Conservation (phyloP, 2,113 vertebrate species). For the Periophthalmodon schlosseri region DNA sequence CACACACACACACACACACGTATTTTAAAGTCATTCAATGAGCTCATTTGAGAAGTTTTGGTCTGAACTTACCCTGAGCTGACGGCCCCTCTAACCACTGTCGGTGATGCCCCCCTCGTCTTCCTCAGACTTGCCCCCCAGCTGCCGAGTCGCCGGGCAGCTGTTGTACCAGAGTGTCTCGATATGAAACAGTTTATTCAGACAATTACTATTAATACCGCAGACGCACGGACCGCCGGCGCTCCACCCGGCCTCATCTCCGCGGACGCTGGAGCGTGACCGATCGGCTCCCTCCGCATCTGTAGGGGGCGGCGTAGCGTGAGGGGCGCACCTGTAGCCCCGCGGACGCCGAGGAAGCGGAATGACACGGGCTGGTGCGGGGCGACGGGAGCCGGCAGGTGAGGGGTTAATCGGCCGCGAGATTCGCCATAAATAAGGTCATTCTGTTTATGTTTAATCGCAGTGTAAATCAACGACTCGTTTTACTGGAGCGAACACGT, state of each 20-base stretch:
- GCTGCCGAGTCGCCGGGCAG: conserved; percentile 77
- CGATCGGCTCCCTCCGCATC: conserved; percentile 65
- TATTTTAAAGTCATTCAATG: neutral
- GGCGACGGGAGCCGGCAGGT: conserved; percentile 1
- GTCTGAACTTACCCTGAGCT: neutral
- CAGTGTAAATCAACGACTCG: conserved; percentile 3
- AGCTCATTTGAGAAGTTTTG: neutral
- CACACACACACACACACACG: neutral
- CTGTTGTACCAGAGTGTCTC: conserved; percentile 70
- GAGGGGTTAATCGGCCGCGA: conserved; percentile 3
- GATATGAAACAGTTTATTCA: conserved; percentile 80
- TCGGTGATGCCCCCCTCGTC: neutral
- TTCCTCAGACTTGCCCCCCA: conserved; percentile 31
- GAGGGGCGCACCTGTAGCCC: conserved; percentile 78
- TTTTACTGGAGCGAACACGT: conserved; percentile 1
- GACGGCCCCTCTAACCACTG: neutral
- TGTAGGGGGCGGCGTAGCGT: conserved; percentile 65
- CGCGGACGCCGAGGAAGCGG: conserved; percentile 1
- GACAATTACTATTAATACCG: conserved; percentile 82
- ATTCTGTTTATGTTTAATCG: neutral
- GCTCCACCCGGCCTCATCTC: conserved; percentile 66
- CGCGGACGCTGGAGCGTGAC: conserved; percentile 72
- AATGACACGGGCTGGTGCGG: neutral
- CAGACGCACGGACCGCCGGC: conserved; percentile 72
- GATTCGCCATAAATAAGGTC: conserved; percentile 10